Conservation (phyloP, 1,140 invertebrate species). For the Scaptomyza montana region DNA sequence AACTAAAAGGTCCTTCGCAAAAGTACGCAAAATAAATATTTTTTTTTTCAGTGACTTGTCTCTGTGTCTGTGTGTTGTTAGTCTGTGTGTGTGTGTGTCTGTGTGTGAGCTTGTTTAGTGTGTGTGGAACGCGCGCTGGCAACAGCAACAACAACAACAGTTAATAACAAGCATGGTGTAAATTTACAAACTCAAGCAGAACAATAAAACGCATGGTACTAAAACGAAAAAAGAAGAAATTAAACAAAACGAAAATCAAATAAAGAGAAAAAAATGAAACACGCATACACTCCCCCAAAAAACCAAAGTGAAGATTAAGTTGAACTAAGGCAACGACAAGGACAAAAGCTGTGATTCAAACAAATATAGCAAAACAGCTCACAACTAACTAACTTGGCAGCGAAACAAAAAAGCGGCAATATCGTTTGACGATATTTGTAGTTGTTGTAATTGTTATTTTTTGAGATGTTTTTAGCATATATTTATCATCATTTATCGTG, state of each 20-base stretch:
- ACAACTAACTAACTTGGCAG: neutral
- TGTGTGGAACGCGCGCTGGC: conserved; percentile 33
- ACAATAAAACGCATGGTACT: conserved; percentile 26
- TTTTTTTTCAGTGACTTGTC: conserved; percentile 66
- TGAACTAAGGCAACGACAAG: conserved; percentile 12
- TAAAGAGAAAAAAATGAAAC: conserved; percentile 10
- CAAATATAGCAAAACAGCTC: conserved; percentile 5
- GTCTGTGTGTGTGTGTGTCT: conserved; percentile 31
- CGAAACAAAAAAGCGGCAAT: neutral
- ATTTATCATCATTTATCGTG: conserved; percentile 5
- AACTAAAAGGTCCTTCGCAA: conserved; percentile 55
- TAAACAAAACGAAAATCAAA: conserved; percentile 12
- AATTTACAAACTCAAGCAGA: conserved; percentile 40
- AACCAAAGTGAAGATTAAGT: conserved; percentile 27
- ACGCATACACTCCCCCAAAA: conserved; percentile 14
- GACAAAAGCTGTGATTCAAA: conserved; percentile 24
- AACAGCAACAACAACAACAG: conserved; percentile 49
- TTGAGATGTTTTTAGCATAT: neutral
- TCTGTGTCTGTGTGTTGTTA: conserved; percentile 41
- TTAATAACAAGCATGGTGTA: conserved; percentile 38
- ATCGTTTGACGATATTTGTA: conserved; percentile 2
- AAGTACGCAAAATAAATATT: conserved; percentile 52
- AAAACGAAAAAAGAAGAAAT: conserved; percentile 11
- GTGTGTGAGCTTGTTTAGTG: conserved; percentile 19
- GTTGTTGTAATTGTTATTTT: conserved; percentile 5